Evolutionary conservation across 2,797 vertebrate species (phyloP).

Genomic region (Enteromius trimaculatus): DNA sequence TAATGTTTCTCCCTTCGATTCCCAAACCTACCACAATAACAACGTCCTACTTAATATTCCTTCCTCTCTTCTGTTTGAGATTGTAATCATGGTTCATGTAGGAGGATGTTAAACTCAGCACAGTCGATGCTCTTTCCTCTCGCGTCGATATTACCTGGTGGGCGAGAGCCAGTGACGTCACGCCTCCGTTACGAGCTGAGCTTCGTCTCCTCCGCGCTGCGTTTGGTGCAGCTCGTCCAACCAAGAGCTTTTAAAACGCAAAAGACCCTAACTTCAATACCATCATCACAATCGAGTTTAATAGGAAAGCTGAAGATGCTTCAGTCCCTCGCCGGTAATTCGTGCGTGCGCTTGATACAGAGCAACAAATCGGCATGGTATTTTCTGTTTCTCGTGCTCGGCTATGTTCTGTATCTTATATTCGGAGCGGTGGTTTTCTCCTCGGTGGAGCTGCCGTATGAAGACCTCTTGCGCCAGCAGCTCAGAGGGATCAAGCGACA

Average conservation of each 20-base stretch:
- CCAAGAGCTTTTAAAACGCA: conserved; percentile 5
- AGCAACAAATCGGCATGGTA: conserved; percentile 91
- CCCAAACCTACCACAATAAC: not conserved
- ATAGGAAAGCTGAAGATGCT: conserved; percentile 78
- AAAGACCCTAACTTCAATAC: not conserved
- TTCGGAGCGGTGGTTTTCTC: conserved; percentile 95
- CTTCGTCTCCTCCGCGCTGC: conserved; percentile 28
- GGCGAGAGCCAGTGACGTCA: conserved; percentile 68
- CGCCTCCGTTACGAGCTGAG: conserved; percentile 33
- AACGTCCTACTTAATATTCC: not conserved
- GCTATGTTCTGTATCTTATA: conserved; percentile 89
- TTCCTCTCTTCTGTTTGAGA: not conserved
- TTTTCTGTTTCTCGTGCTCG: conserved; percentile 85
- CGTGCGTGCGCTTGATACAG: conserved; percentile 89
- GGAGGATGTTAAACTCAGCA: not conserved
- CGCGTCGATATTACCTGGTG: conserved; percentile 53
- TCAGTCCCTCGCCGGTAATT: conserved; percentile 87
- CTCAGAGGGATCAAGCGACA: conserved; percentile 85
- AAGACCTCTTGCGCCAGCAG: conserved; percentile 90
- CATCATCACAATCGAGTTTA: not conserved
- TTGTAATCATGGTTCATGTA: too few species aligned
- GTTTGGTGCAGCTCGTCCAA: not conserved
- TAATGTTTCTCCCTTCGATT: not conserved
- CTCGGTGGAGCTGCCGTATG: conserved; percentile 92
- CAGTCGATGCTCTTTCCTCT: conserved; percentile 4